Percentiles rank a stretch among this genome's conserved stretches.
phyloP scores from a whole-genome alignment of 1,140 invertebrate genomes.

The Papilio machaon region DNA sequence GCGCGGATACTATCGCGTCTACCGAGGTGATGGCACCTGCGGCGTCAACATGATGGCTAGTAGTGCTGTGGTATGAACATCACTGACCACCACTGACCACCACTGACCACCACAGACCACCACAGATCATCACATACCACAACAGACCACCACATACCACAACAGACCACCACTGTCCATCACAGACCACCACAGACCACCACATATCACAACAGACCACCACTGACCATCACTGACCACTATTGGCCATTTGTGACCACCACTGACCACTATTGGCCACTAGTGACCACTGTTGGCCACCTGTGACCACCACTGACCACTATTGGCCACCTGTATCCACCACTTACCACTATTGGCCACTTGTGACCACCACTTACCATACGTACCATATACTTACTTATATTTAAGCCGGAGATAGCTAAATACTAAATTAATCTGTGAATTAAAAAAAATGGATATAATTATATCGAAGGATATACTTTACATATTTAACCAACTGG shows the following conservation, averaged over 20 bases:
- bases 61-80: conserved; percentile 85
- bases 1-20: conserved; percentile 97
- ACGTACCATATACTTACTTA: too few relatives aligned
- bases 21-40: conserved; percentile 96
- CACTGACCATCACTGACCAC: not conserved
- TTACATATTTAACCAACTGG: too few relatives aligned
- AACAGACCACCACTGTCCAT: conserved; percentile 34
- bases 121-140: not conserved
- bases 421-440: too few relatives aligned
- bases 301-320: conserved; percentile 27
- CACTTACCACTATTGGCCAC: not conserved
- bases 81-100: not conserved
- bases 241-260: conserved; percentile 36
- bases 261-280: not conserved
- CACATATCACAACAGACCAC: not conserved
- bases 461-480: too few relatives aligned
- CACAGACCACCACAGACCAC: not conserved
- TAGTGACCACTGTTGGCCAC: not conserved
- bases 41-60: conserved; percentile 96
- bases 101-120: conserved; percentile 39
- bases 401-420: too few relatives aligned
- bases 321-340: conserved; percentile 38
- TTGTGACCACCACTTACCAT: not conserved
- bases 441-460: too few relatives aligned
- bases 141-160: too few relatives aligned